Evolutionary conservation across 1,140 invertebrate genomes (phyloP).

Genomic region (Pogonomyrmex barbatus): DNA sequence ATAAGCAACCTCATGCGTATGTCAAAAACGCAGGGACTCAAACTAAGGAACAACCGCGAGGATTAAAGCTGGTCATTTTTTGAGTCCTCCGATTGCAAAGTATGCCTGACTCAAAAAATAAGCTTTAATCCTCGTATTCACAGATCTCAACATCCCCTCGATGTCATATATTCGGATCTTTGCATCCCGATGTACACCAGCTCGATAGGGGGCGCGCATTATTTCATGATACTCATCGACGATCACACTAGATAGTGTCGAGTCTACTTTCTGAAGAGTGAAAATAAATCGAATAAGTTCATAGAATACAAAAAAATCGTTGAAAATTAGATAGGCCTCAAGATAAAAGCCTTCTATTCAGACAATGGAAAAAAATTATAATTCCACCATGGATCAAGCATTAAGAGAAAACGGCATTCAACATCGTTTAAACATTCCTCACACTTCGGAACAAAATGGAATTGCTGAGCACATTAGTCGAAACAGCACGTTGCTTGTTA

Average conservation of each 20-base stretch:
- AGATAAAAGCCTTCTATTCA: neutral
- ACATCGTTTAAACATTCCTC: neutral
- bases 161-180: neutral
- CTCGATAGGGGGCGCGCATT: slow-evolving; percentile 5
- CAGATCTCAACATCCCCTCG: neutral
- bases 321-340: neutral
- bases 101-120: slow-evolving; percentile 21
- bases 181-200: slow-evolving; percentile 1
- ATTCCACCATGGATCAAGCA: slow-evolving; percentile 71
- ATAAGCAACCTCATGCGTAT: neutral
- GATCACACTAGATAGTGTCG: neutral
- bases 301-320: slow-evolving; percentile 13
- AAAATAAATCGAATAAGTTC: slow-evolving; percentile 5
- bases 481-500: neutral
- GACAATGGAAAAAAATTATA: slow-evolving; percentile 73
- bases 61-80: neutral
- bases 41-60: too few species aligned
- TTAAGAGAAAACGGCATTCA: slow-evolving; percentile 61
- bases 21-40: too few species aligned
- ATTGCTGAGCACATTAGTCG: neutral
- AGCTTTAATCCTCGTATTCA: neutral
- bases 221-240: slow-evolving; percentile 25
- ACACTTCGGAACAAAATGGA: neutral
- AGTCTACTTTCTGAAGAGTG: slow-evolving; percentile 29
- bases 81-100: neutral